Evolutionary conservation across 2,888 invertebrate genomes (phyloP).

Genomic region (Tuberolachnus salignus): DNA sequence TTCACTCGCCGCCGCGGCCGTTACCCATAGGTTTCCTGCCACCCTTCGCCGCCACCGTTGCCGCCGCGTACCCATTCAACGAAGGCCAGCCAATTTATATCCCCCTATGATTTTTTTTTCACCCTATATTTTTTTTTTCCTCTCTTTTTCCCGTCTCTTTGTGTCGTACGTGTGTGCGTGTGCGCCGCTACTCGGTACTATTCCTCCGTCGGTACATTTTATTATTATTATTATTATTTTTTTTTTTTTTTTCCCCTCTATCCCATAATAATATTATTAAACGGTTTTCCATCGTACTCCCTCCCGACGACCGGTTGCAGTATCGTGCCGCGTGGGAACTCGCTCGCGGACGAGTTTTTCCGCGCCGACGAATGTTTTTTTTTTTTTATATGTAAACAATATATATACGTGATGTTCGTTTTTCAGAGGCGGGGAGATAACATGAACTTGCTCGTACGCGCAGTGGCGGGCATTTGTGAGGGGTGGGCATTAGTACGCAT

Average conservation of each 20-base stretch:
- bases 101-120: constrained; percentile 40
- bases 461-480: no score
- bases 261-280: no score
- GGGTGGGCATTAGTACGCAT: no score
- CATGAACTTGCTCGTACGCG: no score
- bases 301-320: no score
- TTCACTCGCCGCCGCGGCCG: constrained; percentile 22
- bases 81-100: constrained; percentile 42
- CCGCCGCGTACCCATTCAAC: constrained; percentile 38
- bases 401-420: no score
- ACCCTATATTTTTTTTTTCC: constrained; percentile 30
- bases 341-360: background rate
- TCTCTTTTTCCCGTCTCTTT: background rate
- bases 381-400: no score
- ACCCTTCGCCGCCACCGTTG: constrained; percentile 11
- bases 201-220: background rate
- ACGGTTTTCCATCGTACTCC: no score
- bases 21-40: constrained; percentile 47
- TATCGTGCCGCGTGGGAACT: background rate
- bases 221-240: background rate
- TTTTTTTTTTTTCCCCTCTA: background rate
- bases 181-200: background rate
- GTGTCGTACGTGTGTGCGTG: background rate
- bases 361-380: background rate
- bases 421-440: no score